Percentiles rank a stretch among this genome's conserved stretches.
These are phyloP conservation scores for Nysson spinosus DNA, from an alignment of 2,888 invertebrate genomes.

Conservation along the genomic window DNA sequence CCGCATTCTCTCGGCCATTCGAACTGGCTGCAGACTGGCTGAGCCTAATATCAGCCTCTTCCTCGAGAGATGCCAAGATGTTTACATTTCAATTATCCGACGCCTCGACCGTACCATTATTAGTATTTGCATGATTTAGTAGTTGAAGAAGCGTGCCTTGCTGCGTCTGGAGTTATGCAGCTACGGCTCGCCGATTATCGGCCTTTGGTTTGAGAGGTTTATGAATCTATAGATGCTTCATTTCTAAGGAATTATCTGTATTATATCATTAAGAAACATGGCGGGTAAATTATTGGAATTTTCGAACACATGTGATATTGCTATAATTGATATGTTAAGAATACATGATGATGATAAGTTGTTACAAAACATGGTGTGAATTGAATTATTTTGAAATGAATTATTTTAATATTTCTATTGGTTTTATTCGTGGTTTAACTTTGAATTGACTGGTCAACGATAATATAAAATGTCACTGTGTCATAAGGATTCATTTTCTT, in stretches of 20 bases:
- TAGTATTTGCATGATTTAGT: constrained; percentile 74
- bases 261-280: too few relatives aligned
- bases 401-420: too few relatives aligned
- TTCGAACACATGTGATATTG: too few relatives aligned
- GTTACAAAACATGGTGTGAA: too few relatives aligned
- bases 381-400: too few relatives aligned
- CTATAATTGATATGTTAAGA: too few relatives aligned
- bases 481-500: too few relatives aligned
- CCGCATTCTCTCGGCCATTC: constrained; percentile 13
- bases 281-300: too few relatives aligned
- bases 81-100: constrained; percentile 75
- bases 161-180: constrained; percentile 25
- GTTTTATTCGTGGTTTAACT: too few relatives aligned
- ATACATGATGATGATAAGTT: too few relatives aligned
- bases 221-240: not conserved
- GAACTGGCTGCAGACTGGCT: constrained; percentile 28
- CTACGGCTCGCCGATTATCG: constrained; percentile 39
- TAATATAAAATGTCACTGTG: too few relatives aligned
- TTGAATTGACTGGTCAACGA: too few relatives aligned
- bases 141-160: constrained; percentile 57
- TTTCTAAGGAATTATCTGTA: not conserved
- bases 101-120: constrained; percentile 68
- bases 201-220: constrained; percentile 3
- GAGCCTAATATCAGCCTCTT: constrained; percentile 38
- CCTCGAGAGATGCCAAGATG: constrained; percentile 53